Evolutionary conservation across 2,888 invertebrate species (phyloP), one percentile per base, ranked within the genome.

Genomic region (Elaeidobius kamerunicus): DNA sequence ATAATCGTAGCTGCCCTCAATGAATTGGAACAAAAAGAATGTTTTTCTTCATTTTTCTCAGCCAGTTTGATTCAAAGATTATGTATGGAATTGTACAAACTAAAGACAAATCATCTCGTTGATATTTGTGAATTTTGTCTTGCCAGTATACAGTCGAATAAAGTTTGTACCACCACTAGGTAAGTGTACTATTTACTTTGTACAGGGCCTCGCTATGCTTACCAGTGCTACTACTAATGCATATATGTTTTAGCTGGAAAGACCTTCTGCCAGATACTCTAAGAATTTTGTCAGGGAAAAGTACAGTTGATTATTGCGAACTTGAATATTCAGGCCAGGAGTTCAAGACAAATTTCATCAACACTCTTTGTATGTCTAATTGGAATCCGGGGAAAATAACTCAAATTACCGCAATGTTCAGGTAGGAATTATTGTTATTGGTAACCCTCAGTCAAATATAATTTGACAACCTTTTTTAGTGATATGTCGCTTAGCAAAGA

Each of bases 391-490:
- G 73, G 41, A 80, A 82, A 61, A 67, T 84, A 47, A 80, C 82
- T n/a, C 76, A 82, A 17, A 69, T 86, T 1, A 76, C 82, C 45
- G 76, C 81, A 59, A 84, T 85, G 83, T 86, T 86, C 66, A 78
- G 77, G 86, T 86, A 68, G 69, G 69, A 36, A 19, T 19, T 9
- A 28, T 51, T 56, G n/a, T n/a, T n/a, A n/a, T n/a, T n/a, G n/a
- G n/a, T n/a, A n/a, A n/a, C n/a, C n/a, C n/a, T n/a, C n/a, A n/a
- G n/a, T n/a, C n/a, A n/a, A n/a, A n/a, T n/a, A n/a, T n/a, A n/a
- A n/a, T n/a, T n/a, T n/a, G n/a, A n/a, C n/a, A n/a, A n/a, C n/a
- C n/a, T n/a, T n/a, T 64, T 62, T 41, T 45, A 84, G 84, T 39
- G 81, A 83, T 60, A 77, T 83, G 65, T 74, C 78, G 14, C 63